Evolutionary conservation across 2,888 invertebrate species (phyloP).

Genomic region (Cryptocephalus moraei): DNA sequence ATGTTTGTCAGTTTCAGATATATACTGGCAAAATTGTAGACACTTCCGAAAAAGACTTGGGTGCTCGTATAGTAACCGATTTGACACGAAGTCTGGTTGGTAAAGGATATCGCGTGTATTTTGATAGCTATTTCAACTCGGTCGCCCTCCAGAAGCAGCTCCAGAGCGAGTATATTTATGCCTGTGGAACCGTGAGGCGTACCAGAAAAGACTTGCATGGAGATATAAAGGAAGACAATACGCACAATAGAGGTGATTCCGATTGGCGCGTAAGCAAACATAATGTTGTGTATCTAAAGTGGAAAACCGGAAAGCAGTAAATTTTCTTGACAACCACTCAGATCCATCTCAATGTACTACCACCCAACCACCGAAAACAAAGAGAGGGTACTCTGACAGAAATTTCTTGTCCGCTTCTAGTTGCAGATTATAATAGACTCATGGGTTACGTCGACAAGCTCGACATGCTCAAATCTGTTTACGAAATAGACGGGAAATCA

Average conservation of each 20-base stretch:
- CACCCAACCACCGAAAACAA: neutral
- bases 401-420: neutral
- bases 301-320: no score
- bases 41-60: conserved; percentile 4
- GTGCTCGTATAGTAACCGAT: neutral
- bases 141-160: conserved; percentile 3
- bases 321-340: no score
- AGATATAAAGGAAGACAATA: conserved; percentile 1
- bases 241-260: neutral
- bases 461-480: neutral
- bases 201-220: conserved; percentile 1
- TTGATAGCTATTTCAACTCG: conserved; percentile 15
- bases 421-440: neutral
- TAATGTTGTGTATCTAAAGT: neutral
- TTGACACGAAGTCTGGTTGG: conserved; percentile 3
- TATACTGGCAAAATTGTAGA: conserved; percentile 20
- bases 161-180: conserved; percentile 1
- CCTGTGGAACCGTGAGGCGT: conserved; percentile 2
- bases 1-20: conserved; percentile 14
- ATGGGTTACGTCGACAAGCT: neutral
- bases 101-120: conserved; percentile 13
- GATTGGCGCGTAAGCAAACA: conserved; percentile 1
- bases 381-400: neutral
- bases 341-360: no score
- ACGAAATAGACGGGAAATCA: no score